Evolutionary conservation across 2,888 invertebrate species (phyloP).

Genomic region (Drosophila crucigera): DNA sequence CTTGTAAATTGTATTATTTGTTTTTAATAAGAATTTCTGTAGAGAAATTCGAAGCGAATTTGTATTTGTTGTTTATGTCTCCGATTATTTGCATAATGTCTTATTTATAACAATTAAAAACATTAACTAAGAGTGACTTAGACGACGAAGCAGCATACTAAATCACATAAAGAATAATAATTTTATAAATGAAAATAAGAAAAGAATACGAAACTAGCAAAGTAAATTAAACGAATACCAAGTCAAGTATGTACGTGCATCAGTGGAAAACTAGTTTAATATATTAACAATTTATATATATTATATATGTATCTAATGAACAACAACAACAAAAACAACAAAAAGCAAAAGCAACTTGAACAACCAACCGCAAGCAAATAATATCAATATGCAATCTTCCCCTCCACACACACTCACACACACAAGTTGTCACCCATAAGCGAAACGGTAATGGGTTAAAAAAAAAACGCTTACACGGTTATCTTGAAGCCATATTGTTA

Average conservation of each 20-base stretch:
- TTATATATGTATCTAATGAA: constrained; percentile 56
- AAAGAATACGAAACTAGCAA: constrained; percentile 67
- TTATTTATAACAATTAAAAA: constrained; percentile 64
- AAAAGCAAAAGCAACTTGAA: constrained; percentile 33
- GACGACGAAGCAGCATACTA: constrained; percentile 69
- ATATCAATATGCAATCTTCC: constrained; percentile 60
- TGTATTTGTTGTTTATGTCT: constrained; percentile 15
- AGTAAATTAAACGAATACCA: constrained; percentile 68
- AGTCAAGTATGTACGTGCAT: constrained; percentile 74
- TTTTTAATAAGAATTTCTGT: constrained; percentile 16
- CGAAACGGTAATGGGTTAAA: constrained; percentile 41
- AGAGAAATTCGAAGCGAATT: constrained; percentile 12
- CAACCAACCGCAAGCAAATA: constrained; percentile 44
- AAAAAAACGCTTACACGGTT: constrained; percentile 67
- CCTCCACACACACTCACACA: constrained; percentile 31
- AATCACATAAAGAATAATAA: constrained; percentile 59
- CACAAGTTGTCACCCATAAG: constrained; percentile 39
- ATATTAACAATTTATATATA: constrained; percentile 69
- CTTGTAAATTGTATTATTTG: constrained; percentile 27
- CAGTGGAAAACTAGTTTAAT: constrained; percentile 73
- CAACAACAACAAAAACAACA: constrained; percentile 17
- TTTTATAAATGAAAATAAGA: constrained; percentile 68
- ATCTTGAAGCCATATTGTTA: constrained; percentile 78
- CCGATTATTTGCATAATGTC: constrained; percentile 29
- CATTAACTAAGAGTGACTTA: constrained; percentile 72